Evolutionary conservation across 2,113 vertebrate species (phyloP).

Genomic region (Calyptomena viridis): DNA sequence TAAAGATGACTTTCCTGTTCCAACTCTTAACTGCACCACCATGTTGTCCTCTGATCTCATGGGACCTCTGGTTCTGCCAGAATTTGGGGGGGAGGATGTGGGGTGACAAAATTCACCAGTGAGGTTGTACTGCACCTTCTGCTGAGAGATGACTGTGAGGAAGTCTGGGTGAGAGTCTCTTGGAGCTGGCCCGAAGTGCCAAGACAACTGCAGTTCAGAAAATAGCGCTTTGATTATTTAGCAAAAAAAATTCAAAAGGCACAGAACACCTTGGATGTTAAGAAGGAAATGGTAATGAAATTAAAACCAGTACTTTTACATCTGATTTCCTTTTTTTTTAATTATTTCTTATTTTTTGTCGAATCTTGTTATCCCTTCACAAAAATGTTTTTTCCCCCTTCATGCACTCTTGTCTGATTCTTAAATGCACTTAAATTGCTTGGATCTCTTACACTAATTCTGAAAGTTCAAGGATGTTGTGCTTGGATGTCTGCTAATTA

Average conservation of each 20-base stretch:
- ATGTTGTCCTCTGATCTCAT: not conserved
- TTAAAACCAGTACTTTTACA: not conserved
- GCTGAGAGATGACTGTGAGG: not conserved
- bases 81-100: rapidly evolving
- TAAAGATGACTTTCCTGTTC: not conserved
- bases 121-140: not conserved
- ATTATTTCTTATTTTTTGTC: not conserved
- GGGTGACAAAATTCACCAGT: not conserved
- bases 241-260: not conserved
- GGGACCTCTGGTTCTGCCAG: not conserved
- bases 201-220: not conserved
- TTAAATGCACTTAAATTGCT: conserved; percentile 71
- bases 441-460: conserved; percentile 68
- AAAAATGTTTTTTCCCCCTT: not conserved
- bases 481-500: conserved; percentile 72
- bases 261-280: not conserved
- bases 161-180: not conserved
- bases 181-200: not conserved
- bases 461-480: conserved; percentile 75
- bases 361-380: not conserved
- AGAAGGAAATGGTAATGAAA: not conserved
- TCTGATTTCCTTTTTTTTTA: not conserved
- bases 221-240: not conserved
- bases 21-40: not conserved
- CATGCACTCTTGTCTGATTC: conserved; percentile 41